These are phyloP conservation scores for Epirrhoe alternata DNA, from an alignment of 2,888 invertebrate species.

Conservation along the genomic window DNA sequence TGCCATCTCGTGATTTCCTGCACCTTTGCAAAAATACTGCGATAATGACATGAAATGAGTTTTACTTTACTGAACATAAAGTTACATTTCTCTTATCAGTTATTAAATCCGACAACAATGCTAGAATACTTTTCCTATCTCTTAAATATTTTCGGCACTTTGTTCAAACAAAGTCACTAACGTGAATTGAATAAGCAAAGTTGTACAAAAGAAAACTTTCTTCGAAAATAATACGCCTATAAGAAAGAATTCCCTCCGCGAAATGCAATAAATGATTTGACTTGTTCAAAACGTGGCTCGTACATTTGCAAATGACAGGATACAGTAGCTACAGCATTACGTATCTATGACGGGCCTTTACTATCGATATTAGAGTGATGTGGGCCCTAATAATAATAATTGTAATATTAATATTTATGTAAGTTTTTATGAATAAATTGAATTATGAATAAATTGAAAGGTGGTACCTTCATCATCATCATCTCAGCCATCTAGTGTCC, in stretches of 20 bases:
- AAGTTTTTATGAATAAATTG: no score
- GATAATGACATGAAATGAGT: neutral
- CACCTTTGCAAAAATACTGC: constrained; percentile 45
- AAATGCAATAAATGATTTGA: neutral
- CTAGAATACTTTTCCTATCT: neutral
- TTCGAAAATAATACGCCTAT: neutral
- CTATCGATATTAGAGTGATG: no score
- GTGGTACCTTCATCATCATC: no score
- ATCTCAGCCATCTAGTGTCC: no score
- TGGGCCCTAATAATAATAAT: no score
- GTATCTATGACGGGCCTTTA: no score
- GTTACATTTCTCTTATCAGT: no score
- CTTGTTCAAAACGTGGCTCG: no score
- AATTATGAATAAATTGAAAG: no score
- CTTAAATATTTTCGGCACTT: neutral
- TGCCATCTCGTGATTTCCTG: constrained; percentile 52
- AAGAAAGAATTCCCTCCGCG: neutral
- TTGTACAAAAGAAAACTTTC: constrained; percentile 43
- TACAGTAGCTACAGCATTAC: no score
- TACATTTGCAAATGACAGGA: no score
- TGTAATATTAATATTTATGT: no score
- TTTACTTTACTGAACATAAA: neutral
- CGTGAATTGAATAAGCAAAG: neutral
- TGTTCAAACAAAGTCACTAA: constrained; percentile 5
- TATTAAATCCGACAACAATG: neutral